phyloP scores from a whole-genome alignment of 2,113 vertebrate species.

The Pithys albifrons region DNA sequence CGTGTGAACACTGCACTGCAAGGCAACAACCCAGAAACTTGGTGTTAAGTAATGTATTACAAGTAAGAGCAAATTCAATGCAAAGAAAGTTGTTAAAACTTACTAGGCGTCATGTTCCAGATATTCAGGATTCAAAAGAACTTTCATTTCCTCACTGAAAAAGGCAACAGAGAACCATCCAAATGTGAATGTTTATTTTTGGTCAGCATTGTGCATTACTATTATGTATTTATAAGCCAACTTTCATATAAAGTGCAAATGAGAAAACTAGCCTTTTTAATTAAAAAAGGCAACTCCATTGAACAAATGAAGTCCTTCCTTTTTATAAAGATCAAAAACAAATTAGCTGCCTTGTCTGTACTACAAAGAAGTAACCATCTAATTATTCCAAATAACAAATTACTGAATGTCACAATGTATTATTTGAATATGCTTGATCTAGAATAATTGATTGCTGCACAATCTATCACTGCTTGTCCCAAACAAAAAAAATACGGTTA shows the following conservation, averaged over 20 bases:
- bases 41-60: conserved; percentile 22
- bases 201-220: conserved; percentile 30
- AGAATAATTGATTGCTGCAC: conserved; percentile 70
- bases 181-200: conserved; percentile 61
- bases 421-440: conserved; percentile 72
- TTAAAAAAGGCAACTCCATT: conserved; percentile 69
- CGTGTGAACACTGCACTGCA: conserved; percentile 81
- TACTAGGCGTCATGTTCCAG: conserved; percentile 98
- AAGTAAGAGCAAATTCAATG: conserved; percentile 1
- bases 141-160: conserved; percentile 94
- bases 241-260: conserved; percentile 62
- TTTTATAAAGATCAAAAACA: conserved; percentile 73
- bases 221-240: conserved; percentile 63
- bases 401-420: conserved; percentile 69
- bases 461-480: conserved; percentile 65
- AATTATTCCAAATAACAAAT: conserved; percentile 77
- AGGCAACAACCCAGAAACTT: conserved; percentile 39
- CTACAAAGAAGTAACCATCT: conserved; percentile 72
- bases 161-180: conserved; percentile 67
- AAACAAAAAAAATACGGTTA: conserved; percentile 63
- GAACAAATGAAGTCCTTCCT: conserved; percentile 73
- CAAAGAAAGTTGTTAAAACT: conserved; percentile 74
- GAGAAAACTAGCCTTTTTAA: conserved; percentile 71
- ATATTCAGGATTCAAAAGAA: conserved; percentile 88
- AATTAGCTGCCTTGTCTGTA: conserved; percentile 70